A percentile compares a stretch with the other conserved stretches of the same genome.
Evolutionary conservation across 1,140 invertebrate species (phyloP).

Genomic region (Myzus persicae): DNA sequence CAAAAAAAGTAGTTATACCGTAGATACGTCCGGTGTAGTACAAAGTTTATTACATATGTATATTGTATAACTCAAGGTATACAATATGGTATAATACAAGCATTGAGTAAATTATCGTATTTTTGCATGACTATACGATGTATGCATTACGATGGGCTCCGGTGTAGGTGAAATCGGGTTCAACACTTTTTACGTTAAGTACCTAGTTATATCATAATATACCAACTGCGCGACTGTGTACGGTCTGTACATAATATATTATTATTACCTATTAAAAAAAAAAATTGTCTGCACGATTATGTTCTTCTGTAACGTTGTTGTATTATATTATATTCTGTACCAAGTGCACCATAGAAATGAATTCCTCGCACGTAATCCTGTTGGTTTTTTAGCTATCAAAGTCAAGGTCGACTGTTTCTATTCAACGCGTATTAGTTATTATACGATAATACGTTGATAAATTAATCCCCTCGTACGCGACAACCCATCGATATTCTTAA

Average conservation of each 20-base stretch:
- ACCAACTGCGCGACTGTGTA: neutral
- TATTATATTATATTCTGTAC: neutral
- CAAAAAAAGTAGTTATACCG: neutral
- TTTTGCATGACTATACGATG: neutral
- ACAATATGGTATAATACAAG: neutral
- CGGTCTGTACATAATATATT: no score
- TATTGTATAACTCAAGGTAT: neutral
- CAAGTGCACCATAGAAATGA: neutral
- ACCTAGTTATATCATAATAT: neutral
- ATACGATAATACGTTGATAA: neutral
- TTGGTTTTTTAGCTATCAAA: conserved; percentile 15
- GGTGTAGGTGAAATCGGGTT: neutral
- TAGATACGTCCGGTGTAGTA: neutral
- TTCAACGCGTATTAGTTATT: neutral
- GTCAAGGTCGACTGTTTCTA: conserved; percentile 23
- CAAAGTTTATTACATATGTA: neutral
- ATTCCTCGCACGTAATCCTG: neutral
- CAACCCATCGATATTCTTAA: neutral
- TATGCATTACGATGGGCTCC: neutral
- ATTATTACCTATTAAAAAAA: neutral
- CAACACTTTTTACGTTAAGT: neutral
- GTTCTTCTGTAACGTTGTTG: neutral
- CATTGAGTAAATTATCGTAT: neutral
- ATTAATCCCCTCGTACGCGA: neutral
- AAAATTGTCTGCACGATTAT: neutral